Percentiles rank a stretch among this genome's conserved stretches.
These are phyloP conservation scores for Tupiocoris notatus DNA, from an alignment of 2,888 invertebrate species.

Conservation along the genomic window DNA sequence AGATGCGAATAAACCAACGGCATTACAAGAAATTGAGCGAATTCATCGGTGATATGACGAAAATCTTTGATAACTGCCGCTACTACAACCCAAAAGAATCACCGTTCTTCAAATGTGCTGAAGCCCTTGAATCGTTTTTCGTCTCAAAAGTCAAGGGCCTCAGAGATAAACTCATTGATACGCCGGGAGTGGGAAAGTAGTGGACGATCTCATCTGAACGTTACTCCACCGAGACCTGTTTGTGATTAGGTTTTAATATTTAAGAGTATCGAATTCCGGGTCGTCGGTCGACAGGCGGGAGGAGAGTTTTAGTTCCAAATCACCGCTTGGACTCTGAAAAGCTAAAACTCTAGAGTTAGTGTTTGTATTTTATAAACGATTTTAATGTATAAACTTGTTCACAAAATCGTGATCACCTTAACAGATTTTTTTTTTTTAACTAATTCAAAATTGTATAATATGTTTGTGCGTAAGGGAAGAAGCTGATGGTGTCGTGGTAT, in stretches of 20 bases:
- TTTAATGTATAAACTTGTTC: not conserved
- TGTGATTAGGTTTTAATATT: not conserved
- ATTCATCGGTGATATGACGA: conserved; percentile 96
- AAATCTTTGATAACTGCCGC: conserved; percentile 98
- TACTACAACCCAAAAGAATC: conserved; percentile 96
- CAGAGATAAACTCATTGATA: conserved; percentile 64
- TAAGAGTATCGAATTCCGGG: not conserved
- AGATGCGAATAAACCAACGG: conserved; percentile 78
- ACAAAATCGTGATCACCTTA: not conserved
- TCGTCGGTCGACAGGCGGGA: not conserved
- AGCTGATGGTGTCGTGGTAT: not conserved
- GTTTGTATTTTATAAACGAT: not conserved
- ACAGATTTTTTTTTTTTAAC: not conserved
- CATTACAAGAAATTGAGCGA: conserved; percentile 85
- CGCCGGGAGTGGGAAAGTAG: conserved; percentile 6
- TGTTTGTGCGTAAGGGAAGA: not conserved
- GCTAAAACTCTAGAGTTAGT: not conserved
- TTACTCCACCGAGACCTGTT: not conserved
- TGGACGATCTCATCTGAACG: not conserved
- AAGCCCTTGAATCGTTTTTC: conserved; percentile 91
- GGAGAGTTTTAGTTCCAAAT: not conserved
- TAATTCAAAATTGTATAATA: not conserved
- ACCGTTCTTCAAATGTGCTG: conserved; percentile 94
- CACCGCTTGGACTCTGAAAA: no score
- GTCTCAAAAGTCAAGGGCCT: conserved; percentile 88